A percentile compares a stretch with the other conserved stretches of the same genome.
Conservation (phyloP, 2,888 invertebrate genomes). For the Gari tellinella region DNA sequence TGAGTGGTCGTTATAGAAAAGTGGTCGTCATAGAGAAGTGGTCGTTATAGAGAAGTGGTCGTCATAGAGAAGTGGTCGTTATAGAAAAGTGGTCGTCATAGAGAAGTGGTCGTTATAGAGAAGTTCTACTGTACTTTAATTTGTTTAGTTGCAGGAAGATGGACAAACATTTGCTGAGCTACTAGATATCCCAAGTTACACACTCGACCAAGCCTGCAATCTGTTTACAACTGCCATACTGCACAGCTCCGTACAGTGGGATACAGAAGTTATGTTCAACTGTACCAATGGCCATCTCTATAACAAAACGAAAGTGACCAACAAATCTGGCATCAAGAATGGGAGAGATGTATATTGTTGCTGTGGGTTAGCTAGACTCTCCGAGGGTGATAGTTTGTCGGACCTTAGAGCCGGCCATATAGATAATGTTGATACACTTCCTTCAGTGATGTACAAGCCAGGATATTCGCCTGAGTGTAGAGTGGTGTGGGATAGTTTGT, state of each 20-base stretch:
- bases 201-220: constrained; percentile 38
- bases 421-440: background rate
- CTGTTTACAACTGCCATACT: constrained; percentile 55
- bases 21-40: too few species aligned
- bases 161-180: constrained; percentile 24
- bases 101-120: too few species aligned
- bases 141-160: background rate
- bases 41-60: too few species aligned
- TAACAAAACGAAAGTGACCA: background rate
- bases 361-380: constrained; percentile 4
- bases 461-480: too few species aligned
- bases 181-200: constrained; percentile 49
- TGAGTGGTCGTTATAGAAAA: too few species aligned
- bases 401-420: background rate
- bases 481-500: constrained; percentile 54
- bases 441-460: too few species aligned
- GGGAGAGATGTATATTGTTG: background rate
- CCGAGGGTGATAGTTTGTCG: background rate
- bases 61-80: too few species aligned
- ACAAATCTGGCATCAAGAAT: background rate
- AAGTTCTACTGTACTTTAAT: too few species aligned
- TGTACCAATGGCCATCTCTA: constrained; percentile 29
- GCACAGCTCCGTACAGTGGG: background rate
- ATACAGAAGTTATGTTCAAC: constrained; percentile 1
- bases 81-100: too few species aligned